A percentile compares a stretch with the other conserved stretches of the same genome.
phyloP scores from a whole-genome alignment of 2,113 vertebrate genomes.

The Petrocephalus microphthalmus region DNA sequence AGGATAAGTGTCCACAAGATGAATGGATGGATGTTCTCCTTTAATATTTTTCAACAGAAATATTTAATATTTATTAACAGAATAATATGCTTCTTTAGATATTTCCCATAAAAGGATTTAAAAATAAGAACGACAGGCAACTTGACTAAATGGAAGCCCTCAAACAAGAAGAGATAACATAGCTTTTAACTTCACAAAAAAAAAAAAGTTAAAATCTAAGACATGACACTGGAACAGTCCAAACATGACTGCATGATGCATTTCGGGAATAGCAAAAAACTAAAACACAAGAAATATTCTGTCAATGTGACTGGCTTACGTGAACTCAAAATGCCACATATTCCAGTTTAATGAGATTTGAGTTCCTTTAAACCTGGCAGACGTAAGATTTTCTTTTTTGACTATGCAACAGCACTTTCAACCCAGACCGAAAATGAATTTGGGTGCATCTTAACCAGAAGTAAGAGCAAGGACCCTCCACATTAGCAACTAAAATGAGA shows the following conservation, averaged over 20 bases:
- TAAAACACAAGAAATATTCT: not conserved
- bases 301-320: not conserved
- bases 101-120: not conserved
- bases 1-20: not conserved
- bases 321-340: not conserved
- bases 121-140: not conserved
- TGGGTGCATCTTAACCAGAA: not conserved
- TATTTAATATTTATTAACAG: not conserved
- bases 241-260: not conserved
- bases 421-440: not conserved
- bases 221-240: not conserved
- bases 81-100: not conserved
- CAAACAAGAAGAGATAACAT: not conserved
- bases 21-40: not conserved
- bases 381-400: not conserved
- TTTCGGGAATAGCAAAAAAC: not conserved
- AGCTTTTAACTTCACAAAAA: not conserved
- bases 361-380: not conserved
- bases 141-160: not conserved
- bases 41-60: not conserved
- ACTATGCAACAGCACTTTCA: not conserved
- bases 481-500: not conserved
- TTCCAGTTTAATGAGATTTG: not conserved
- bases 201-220: not conserved
- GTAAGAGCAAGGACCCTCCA: not conserved